Evolutionary conservation across 2,113 vertebrate genomes (phyloP).

Genomic region (Oryctolagus cuniculus): mOryCun1.1 NC_091443.1:82308001-82308500

Average conservation of each 20-base stretch:
- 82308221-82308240: background rate
- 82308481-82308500: too few relatives aligned
- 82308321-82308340: background rate
- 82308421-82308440: background rate
- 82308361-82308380: background rate
- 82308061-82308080: too few relatives aligned
- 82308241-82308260: background rate
- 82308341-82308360: background rate
- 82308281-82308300: background rate
- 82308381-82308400: background rate
- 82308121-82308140: too few relatives aligned
- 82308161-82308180: background rate
- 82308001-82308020: too few relatives aligned
- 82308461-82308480: too few relatives aligned
- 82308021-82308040: too few relatives aligned
- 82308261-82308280: constrained; percentile 14
- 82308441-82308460: background rate
- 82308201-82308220: background rate
- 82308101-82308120: too few relatives aligned
- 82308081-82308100: too few relatives aligned
- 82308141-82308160: background rate
- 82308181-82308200: background rate
- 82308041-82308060: too few relatives aligned
- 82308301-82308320: background rate
- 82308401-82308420: background rate